These are phyloP conservation scores for Drosophila subobscura DNA, from an alignment of 1,140 invertebrate species.

Conservation along the genomic window DNA sequence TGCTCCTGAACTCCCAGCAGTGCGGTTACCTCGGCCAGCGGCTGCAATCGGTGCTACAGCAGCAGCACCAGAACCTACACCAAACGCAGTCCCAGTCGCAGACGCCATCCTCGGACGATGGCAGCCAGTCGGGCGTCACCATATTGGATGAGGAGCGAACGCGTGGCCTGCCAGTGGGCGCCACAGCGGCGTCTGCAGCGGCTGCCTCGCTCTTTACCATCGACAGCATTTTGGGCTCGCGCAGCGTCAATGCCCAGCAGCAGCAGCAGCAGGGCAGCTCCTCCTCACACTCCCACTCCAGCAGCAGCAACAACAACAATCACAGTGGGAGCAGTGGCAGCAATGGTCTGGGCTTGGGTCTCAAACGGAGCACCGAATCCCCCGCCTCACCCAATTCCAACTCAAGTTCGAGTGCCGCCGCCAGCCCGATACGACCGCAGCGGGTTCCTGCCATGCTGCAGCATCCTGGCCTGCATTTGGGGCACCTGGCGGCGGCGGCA, in stretches of 20 bases:
- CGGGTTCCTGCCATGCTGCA: conserved; percentile 84
- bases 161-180: conserved; percentile 62
- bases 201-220: conserved; percentile 90
- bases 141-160: conserved; percentile 80
- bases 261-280: conserved; percentile 23
- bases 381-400: conserved; percentile 79
- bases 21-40: conserved; percentile 80
- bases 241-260: conserved; percentile 36
- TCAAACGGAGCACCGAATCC: conserved; percentile 70
- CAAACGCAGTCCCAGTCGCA: conserved; percentile 59
- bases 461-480: conserved; percentile 85
- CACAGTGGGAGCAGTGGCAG: conserved; percentile 27
- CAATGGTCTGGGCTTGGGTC: conserved; percentile 26
- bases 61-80: conserved; percentile 41
- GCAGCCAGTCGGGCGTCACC: conserved; percentile 75
- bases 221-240: conserved; percentile 89
- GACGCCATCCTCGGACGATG: conserved; percentile 77
- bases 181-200: conserved; percentile 84
- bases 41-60: conserved; percentile 72
- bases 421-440: conserved; percentile 84
- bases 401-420: conserved; percentile 82
- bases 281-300: conserved; percentile 20
- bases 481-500: conserved; percentile 85
- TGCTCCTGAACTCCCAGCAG: conserved; percentile 81
- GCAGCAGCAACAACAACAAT: conserved; percentile 31